Percentiles rank a stretch among this genome's conserved stretches.
Conservation (phyloP, 2,888 invertebrate species). For the Aleiodes alternator region DNA sequence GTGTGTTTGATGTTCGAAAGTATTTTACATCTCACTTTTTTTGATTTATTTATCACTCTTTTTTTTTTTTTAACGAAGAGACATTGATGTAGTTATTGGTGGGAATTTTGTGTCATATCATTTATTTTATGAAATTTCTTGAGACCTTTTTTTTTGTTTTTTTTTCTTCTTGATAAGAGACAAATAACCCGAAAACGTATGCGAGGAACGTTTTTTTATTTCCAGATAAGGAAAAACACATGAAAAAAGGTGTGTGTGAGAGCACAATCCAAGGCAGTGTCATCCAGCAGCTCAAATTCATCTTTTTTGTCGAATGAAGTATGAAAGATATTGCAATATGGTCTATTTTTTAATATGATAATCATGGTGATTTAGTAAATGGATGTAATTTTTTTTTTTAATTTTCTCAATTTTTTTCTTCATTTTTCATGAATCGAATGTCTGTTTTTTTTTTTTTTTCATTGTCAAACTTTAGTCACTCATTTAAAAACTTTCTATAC, state of each 20-base stretch:
- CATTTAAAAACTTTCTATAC: not conserved
- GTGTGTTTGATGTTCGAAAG: not conserved
- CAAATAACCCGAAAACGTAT: constrained; percentile 22
- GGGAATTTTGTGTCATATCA: constrained; percentile 11
- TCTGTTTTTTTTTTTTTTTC: not conserved
- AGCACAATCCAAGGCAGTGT: constrained; percentile 17
- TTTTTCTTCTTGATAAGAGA: constrained; percentile 25
- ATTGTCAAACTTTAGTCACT: constrained; percentile 28
- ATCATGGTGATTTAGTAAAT: constrained; percentile 19
- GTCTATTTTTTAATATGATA: not conserved
- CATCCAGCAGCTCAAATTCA: constrained; percentile 18
- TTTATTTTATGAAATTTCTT: not conserved
- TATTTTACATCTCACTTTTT: not conserved
- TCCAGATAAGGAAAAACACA: constrained; percentile 27
- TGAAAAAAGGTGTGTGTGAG: constrained; percentile 17
- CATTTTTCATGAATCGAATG: not conserved
- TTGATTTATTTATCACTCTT: constrained; percentile 3
- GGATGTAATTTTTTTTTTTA: not conserved
- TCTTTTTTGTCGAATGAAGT: constrained; percentile 11
- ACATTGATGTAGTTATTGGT: constrained; percentile 11
- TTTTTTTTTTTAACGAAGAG: not conserved
- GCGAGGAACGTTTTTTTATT: constrained; percentile 37
- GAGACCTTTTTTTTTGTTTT: not conserved
- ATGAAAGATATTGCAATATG: constrained; percentile 3
- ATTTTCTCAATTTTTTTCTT: constrained; percentile 2